Evolutionary conservation across 1,140 invertebrate genomes (phyloP).

Genomic region (Propsilocerus akamusi): DNA sequence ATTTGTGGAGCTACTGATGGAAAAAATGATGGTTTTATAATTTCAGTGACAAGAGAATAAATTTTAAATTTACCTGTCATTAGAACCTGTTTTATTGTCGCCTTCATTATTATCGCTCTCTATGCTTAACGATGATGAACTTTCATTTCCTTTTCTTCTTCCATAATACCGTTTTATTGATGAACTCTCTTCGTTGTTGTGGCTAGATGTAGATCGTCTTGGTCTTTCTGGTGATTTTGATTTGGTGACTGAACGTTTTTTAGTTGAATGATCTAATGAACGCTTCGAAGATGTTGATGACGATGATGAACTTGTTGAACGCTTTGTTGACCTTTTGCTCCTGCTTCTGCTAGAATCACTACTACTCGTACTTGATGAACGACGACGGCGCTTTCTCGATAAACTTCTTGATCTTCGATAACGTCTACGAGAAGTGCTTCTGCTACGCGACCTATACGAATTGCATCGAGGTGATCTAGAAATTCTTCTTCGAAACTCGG

Average conservation of each 20-base stretch:
- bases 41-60: not conserved
- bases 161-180: slow-evolving; percentile 41
- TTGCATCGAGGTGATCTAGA: slow-evolving; percentile 13
- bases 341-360: not conserved
- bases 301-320: slow-evolving; percentile 4
- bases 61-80: slow-evolving; percentile 12
- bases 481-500: slow-evolving; percentile 6
- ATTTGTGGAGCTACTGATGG: not conserved
- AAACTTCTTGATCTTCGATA: slow-evolving; percentile 21
- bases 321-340: not conserved
- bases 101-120: slow-evolving; percentile 11
- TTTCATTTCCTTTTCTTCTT: slow-evolving; percentile 33
- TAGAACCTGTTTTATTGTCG: slow-evolving; percentile 10
- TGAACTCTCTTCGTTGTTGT: slow-evolving; percentile 17
- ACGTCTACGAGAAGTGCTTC: slow-evolving; percentile 9
- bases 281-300: slow-evolving; percentile 5
- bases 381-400: slow-evolving; percentile 18
- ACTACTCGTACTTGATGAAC: slow-evolving; percentile 10
- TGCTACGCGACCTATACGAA: not conserved
- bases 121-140: slow-evolving; percentile 19
- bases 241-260: slow-evolving; percentile 1
- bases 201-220: slow-evolving; percentile 17
- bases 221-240: slow-evolving; percentile 8
- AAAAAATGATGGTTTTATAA: not conserved
- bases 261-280: slow-evolving; percentile 5